Base-by-base conservation (phyloP, 2,797 vertebrate genomes). In the Sebastes matsubarae region DNA sequence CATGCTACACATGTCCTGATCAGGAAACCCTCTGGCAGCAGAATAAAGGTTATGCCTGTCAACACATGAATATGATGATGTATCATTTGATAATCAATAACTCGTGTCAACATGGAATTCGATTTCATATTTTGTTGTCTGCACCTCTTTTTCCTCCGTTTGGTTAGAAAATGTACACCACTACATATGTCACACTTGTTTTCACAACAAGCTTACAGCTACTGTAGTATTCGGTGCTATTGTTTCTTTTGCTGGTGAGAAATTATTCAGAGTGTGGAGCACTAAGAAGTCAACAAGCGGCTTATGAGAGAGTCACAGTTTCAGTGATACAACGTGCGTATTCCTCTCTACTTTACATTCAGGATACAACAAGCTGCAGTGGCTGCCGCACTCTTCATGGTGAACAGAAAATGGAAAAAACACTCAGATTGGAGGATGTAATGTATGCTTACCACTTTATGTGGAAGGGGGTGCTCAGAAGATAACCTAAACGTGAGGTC, bases 11-110 rank as follows among this genome's bases (percentile, higher is more conserved):
- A 72, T 84, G 87, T 81, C 66, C 81, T 61, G 76, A 72, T 84
- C 83, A 87, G 87, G 76, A 87, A 89, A 85, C 20, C 84, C 77
- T 89, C 77, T 87, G 77, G 80, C 86, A 71, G 74, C 80, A 69
- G 72, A 74, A 72, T 68, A 92, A 88, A 93, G 89, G 91, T 92
- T 83, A 89, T 29, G 20, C 80, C 69, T 88, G 84, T 92, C 88
- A 76, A 70, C 86, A 36, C 75, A 52, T 55, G 8, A 79, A 73
- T 60, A 87, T 75, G 64, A 85, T 77, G 50, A 81, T 77, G 57
- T 61, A 24, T 78, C 38, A 82, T 86, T 70, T 60, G 50, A 84
- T 90, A 3, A 89, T 83, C 74, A 61, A 74, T 73, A 72, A 85
- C 32, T 75, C 16, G 1, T 57, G 22, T 75, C 38, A 27, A 72